phyloP scores from a whole-genome alignment of 1,140 invertebrate genomes.

The Ceratina australensis region DNA sequence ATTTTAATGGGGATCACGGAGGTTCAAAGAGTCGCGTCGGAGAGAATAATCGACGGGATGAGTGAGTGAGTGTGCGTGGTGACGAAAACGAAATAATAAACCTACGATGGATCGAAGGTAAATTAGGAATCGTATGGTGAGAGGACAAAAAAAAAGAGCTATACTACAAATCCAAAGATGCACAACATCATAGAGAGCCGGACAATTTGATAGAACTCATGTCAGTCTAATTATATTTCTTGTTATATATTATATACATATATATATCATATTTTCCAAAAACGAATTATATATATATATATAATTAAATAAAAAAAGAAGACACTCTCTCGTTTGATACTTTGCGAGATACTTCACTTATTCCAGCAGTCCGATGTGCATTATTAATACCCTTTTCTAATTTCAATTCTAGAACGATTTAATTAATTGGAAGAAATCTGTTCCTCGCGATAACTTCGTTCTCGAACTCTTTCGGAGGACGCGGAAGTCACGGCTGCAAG shows the following conservation, averaged over 20 bases:
- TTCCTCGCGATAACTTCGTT: too few relatives aligned
- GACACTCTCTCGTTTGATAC: slow-evolving; percentile 73
- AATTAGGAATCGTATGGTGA: slow-evolving; percentile 52
- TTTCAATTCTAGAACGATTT: too few relatives aligned
- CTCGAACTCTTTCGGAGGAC: too few relatives aligned
- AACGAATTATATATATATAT: slow-evolving; percentile 78
- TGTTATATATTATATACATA: slow-evolving; percentile 78
- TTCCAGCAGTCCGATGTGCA: slow-evolving; percentile 23
- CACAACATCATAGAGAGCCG: slow-evolving; percentile 72
- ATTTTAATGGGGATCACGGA: not conserved
- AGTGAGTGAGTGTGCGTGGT: slow-evolving; percentile 13
- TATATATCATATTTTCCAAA: slow-evolving; percentile 78
- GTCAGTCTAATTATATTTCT: slow-evolving; percentile 78
- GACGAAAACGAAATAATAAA: slow-evolving; percentile 8
- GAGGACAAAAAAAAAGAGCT: slow-evolving; percentile 51
- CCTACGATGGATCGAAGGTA: slow-evolving; percentile 12
- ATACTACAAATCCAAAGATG: slow-evolving; percentile 64
- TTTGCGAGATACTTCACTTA: slow-evolving; percentile 49
- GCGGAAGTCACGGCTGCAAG: too few relatives aligned
- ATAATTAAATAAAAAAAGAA: slow-evolving; percentile 75
- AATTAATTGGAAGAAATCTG: too few relatives aligned
- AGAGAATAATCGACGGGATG: not conserved
- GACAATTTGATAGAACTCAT: slow-evolving; percentile 77
- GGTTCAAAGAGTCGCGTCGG: slow-evolving; percentile 26
- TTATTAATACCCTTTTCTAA: not conserved